phyloP scores from a whole-genome alignment of 2,888 invertebrate genomes.

The Perdita meconis region DNA sequence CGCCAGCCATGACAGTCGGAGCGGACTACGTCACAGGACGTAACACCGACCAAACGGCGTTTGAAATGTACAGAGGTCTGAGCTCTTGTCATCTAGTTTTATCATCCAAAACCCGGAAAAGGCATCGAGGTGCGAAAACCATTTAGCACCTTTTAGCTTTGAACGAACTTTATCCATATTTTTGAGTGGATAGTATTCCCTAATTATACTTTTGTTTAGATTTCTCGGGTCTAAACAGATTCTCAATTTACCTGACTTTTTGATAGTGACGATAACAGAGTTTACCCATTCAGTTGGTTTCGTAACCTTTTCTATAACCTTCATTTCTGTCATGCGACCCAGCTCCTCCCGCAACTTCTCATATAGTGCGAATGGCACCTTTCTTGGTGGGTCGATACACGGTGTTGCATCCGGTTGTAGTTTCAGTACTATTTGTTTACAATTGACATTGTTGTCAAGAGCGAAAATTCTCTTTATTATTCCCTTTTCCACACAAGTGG shows the following conservation, averaged over 20 bases:
- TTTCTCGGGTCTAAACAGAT: not conserved
- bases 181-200: too few species aligned
- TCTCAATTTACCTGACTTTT: not conserved
- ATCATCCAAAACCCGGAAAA: not conserved
- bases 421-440: not conserved
- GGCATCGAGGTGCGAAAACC: not conserved
- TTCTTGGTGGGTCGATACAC: not conserved
- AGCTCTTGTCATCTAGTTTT: not conserved
- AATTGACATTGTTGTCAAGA: not conserved
- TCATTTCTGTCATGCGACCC: not conserved
- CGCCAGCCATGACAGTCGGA: too few species aligned
- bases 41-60: not conserved
- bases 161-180: too few species aligned
- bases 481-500: not conserved
- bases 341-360: not conserved
- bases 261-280: not conserved
- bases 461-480: not conserved
- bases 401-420: not conserved
- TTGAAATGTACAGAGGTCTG: not conserved
- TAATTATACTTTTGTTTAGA: not conserved
- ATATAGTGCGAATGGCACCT: not conserved
- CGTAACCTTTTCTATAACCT: not conserved
- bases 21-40: too few species aligned
- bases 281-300: not conserved
- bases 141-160: not conserved